A percentile compares a stretch with the other conserved stretches of the same genome.
Conservation (phyloP, 1,140 invertebrate genomes). For the Achatina immaculata region DNA sequence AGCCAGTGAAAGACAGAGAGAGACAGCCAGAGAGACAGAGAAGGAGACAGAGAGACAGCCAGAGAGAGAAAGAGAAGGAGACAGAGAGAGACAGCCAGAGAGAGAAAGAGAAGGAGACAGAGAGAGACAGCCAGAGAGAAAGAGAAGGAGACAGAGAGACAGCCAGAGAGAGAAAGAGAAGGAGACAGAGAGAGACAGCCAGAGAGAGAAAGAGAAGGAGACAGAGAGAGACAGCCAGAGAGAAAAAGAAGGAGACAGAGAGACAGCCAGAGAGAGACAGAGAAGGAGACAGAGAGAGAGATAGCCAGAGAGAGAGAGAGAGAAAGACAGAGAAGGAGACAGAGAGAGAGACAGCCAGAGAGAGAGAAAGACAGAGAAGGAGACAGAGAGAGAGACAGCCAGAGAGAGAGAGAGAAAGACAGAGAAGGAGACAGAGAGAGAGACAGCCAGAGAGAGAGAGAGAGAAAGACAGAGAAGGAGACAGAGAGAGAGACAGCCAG, state of each 20-base stretch:
- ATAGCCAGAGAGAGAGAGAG: no score
- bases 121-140: slow-evolving; percentile 10
- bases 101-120: no score
- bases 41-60: no score
- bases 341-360: no score
- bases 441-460: no score
- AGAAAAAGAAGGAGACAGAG: no score
- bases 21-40: no score
- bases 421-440: slow-evolving; percentile 1
- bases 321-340: slow-evolving; percentile 3
- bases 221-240: no score
- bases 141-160: slow-evolving; percentile 8
- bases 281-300: no score
- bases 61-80: no score
- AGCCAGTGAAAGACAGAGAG: not conserved
- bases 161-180: not conserved
- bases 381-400: slow-evolving; percentile 17
- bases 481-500: slow-evolving; percentile 7
- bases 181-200: not conserved
- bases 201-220: slow-evolving; percentile 19
- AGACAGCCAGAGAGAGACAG: no score
- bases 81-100: slow-evolving; percentile 13
- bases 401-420: slow-evolving; percentile 19
- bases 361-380: slow-evolving; percentile 12
- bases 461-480: not conserved